Percentiles rank a stretch among this genome's conserved stretches.
Evolutionary conservation across 1,140 invertebrate genomes (phyloP).

Genomic region (Diploscapter pachys): DNA sequence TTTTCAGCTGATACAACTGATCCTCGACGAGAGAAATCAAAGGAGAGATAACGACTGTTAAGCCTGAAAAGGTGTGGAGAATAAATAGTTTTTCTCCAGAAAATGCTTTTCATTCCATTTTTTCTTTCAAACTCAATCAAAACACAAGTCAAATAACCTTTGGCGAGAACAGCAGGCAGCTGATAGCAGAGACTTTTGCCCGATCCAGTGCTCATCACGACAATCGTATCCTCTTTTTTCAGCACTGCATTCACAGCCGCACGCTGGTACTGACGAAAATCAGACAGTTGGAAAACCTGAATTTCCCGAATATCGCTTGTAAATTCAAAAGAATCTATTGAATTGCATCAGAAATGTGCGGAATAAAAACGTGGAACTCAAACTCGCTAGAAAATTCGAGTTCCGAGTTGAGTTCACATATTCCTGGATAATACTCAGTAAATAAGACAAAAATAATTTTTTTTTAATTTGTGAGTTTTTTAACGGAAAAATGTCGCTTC

Average conservation of each 20-base stretch:
- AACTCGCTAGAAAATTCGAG: no score
- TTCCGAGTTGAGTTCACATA: no score
- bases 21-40: constrained; percentile 90
- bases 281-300: constrained; percentile 76
- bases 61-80: constrained; percentile 58
- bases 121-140: no score
- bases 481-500: no score
- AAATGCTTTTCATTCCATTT: no score
- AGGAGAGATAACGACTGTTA: constrained; percentile 85
- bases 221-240: constrained; percentile 63
- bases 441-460: no score
- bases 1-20: constrained; percentile 73
- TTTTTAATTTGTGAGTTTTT: no score
- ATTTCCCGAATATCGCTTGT: not conserved
- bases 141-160: constrained; percentile 60
- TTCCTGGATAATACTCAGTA: no score
- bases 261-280: constrained; percentile 85
- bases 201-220: constrained; percentile 68
- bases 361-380: no score
- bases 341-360: no score
- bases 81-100: not conserved
- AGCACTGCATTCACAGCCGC: constrained; percentile 90
- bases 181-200: constrained; percentile 96
- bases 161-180: constrained; percentile 74
- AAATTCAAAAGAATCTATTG: not conserved